Evolutionary conservation across 2,797 vertebrate species (phyloP).

Genomic region (Naso thynnoides): DNA sequence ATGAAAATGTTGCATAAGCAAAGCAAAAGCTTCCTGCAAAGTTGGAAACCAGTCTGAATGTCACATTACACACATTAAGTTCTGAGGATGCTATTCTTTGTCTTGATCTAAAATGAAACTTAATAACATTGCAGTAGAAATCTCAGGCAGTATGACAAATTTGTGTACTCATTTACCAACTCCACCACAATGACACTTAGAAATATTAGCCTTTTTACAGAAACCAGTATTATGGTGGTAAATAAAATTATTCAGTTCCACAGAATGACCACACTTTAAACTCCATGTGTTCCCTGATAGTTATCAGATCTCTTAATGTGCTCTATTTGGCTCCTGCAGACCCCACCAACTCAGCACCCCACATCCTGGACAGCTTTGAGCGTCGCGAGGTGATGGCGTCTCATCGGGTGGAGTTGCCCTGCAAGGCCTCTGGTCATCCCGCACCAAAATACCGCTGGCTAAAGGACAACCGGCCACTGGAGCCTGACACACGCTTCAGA

Average conservation of each 20-base stretch:
- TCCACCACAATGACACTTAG: too few species aligned
- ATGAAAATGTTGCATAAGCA: too few species aligned
- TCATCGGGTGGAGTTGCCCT: conserved; percentile 95
- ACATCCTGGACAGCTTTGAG: conserved; percentile 97
- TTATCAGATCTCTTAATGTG: background rate
- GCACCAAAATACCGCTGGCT: conserved; percentile 97
- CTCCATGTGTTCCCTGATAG: background rate
- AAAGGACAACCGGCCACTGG: conserved; percentile 95
- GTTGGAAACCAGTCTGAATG: too few species aligned
- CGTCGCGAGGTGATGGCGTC: conserved; percentile 95
- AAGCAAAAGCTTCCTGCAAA: too few species aligned
- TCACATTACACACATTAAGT: too few species aligned
- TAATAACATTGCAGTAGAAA: too few species aligned
- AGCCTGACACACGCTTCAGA: conserved; percentile 94
- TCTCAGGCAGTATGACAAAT: too few species aligned
- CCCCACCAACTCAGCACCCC: conserved; percentile 94
- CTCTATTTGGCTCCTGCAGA: conserved; percentile 78
- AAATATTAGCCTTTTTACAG: background rate
- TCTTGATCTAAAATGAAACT: too few species aligned
- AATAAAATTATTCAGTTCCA: background rate
- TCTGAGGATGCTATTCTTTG: too few species aligned
- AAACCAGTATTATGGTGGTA: background rate
- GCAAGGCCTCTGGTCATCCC: conserved; percentile 97
- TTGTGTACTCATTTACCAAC: too few species aligned
- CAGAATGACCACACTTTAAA: background rate